Conservation (phyloP, 2,888 invertebrate species). For the Philereme vetulata region DNA sequence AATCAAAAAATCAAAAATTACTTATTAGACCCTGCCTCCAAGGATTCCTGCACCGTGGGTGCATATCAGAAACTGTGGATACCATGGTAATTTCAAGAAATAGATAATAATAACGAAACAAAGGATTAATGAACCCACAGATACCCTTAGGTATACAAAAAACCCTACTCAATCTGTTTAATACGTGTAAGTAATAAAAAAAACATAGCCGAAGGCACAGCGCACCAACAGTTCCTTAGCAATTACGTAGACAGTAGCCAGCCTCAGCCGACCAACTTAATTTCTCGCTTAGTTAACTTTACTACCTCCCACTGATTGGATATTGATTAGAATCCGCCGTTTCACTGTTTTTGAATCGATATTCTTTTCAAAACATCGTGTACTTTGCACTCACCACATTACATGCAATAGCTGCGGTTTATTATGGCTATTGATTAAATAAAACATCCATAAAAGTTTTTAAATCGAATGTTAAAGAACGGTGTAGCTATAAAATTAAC, state of each 20-base stretch:
- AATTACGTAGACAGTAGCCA: constrained; percentile 47
- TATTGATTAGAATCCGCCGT: constrained; percentile 79
- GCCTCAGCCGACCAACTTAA: constrained; percentile 62
- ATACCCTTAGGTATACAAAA: background rate
- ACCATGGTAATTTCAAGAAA: too few species aligned
- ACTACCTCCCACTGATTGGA: constrained; percentile 76
- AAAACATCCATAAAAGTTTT: constrained; percentile 68
- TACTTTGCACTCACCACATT: constrained; percentile 77
- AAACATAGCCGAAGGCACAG: constrained; percentile 2
- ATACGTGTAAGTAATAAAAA: background rate
- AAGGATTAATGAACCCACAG: too few species aligned
- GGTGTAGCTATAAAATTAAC: constrained; percentile 30
- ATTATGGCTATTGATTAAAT: constrained; percentile 73
- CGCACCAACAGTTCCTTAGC: constrained; percentile 8
- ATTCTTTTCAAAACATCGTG: constrained; percentile 75
- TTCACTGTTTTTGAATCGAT: constrained; percentile 71
- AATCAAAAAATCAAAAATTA: too few species aligned
- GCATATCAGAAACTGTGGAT: too few species aligned
- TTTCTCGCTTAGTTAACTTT: constrained; percentile 83
- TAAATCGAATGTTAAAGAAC: constrained; percentile 41
- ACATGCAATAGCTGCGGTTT: constrained; percentile 76
- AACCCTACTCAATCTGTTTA: background rate
- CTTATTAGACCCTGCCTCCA: too few species aligned
- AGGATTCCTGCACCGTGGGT: too few species aligned
- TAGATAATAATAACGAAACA: too few species aligned